Base-by-base conservation (phyloP, 1,140 invertebrate genomes). In the Telenomus remus region DNA sequence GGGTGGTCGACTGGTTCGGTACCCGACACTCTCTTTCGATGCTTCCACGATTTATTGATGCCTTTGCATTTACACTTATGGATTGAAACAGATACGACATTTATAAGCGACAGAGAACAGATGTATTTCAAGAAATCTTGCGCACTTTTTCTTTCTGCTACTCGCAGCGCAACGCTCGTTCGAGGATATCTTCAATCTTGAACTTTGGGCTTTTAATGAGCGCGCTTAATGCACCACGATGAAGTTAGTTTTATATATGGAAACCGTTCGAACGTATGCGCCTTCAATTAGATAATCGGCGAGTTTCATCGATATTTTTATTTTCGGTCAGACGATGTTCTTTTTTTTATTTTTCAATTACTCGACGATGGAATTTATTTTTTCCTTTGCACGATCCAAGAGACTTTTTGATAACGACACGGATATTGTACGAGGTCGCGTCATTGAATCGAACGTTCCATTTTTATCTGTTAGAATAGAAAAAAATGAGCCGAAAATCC, bases 11-110 rank as follows among this genome's bases (percentile, higher is more conserved):
- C 57, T 56, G 47, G 57, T 79, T 76, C 64, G 65, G 70, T 61
- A 71, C 77, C 78, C 83, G 82, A 86, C 81, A 84, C 84, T 86
- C 86, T 87, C 84, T 84, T 85, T 82, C 81, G 79, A 84, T 59
- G 82, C 82, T 82, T 82, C 80, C 76, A 66, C 66, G 49, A 37
- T 69, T 43, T 55, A 63, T 50, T 54, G 15, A 66, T 51, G 33
- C 5, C 19, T 60, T 55, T 49, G 14, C 39, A 2, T 48, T n/a
- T 51, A 50, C 8, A 64, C 54, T 65, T 64, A 54, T 47, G 47
- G 16, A 19, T 46, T 35, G 7, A 65, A 27, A 72, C 49, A 65
- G 60, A 59, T 73, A 66, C 48, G 55, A 65, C 50, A 73, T 61
- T 59, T 65, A 65, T 15, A 74, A 74, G 71, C 63, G 63, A 74